These are phyloP conservation scores for Tupiocoris notatus DNA, from an alignment of 2,888 invertebrate species.

Conservation along the genomic window DNA sequence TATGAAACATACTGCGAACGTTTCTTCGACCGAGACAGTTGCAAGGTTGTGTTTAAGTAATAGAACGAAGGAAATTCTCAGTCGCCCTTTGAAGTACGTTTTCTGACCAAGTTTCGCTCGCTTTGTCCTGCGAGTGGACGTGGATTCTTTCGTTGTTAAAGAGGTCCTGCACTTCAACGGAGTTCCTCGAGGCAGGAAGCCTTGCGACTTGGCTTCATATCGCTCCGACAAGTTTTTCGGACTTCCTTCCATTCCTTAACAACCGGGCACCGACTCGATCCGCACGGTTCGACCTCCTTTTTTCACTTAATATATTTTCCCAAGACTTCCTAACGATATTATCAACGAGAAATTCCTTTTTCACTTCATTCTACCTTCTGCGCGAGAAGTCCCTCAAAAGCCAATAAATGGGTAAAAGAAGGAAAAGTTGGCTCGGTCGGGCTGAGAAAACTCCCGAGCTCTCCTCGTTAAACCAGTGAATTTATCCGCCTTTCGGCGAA, in stretches of 20 bases:
- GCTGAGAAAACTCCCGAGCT: neutral
- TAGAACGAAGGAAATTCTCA: too few species aligned
- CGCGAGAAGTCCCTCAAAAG: neutral
- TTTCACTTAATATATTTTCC: neutral
- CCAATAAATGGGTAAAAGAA: neutral
- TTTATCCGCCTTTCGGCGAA: neutral
- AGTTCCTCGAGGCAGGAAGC: too few species aligned
- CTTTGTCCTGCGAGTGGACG: too few species aligned
- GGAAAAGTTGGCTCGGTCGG: neutral
- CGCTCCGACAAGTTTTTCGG: neutral
- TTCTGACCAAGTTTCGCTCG: too few species aligned
- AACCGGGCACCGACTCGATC: neutral
- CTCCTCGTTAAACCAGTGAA: neutral
- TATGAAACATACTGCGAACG: too few species aligned
- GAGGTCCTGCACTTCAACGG: too few species aligned
- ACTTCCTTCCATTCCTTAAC: neutral
- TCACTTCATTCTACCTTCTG: neutral
- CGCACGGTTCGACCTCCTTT: neutral
- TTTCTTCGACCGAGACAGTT: too few species aligned
- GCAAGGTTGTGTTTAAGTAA: too few species aligned
- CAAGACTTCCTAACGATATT: neutral
- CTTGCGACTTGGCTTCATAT: neutral
- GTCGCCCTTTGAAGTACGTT: too few species aligned
- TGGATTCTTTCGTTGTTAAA: too few species aligned
- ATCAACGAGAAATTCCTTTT: neutral